These are phyloP conservation scores for Apolygus lucorum DNA, from an alignment of 1,140 invertebrate genomes.

Conservation along the genomic window DNA sequence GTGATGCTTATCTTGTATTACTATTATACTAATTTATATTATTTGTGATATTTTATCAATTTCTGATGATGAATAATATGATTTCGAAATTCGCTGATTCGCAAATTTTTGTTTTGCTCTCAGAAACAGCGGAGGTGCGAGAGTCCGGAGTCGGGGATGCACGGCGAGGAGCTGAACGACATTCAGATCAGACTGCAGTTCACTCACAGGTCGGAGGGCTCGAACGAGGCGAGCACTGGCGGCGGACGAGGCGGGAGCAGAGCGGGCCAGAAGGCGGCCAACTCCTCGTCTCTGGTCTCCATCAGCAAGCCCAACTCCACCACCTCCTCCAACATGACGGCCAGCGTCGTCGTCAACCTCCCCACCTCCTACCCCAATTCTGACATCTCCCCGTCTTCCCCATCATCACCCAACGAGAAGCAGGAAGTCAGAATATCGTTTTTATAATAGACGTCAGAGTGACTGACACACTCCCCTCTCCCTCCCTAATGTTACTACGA, in stretches of 20 bases:
- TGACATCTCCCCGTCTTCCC: conserved; percentile 36
- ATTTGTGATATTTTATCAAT: no score
- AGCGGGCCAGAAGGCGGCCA: conserved; percentile 18
- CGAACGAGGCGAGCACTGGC: conserved; percentile 7
- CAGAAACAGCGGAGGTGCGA: conserved; percentile 18
- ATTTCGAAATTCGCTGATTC: no score
- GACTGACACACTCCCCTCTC: no score
- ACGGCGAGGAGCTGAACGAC: conserved; percentile 31
- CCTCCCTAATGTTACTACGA: no score
- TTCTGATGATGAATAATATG: no score
- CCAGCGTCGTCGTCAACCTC: conserved; percentile 38
- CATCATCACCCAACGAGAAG: conserved; percentile 34
- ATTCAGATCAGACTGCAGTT: conserved; percentile 30
- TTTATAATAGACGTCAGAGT: conserved; percentile 34
- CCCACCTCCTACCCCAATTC: conserved; percentile 37
- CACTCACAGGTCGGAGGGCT: conserved; percentile 18
- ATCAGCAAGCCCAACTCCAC: conserved; percentile 37
- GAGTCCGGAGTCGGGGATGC: conserved; percentile 22
- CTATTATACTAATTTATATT: no score
- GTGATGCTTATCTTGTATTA: no score
- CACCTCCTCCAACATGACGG: conserved; percentile 38
- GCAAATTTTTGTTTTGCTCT: conserved; percentile 19
- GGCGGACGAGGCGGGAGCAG: conserved; percentile 3
- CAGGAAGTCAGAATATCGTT: conserved; percentile 38
- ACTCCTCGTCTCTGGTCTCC: conserved; percentile 32